phyloP scores from a whole-genome alignment of 2,888 invertebrate genomes.

The Petrolisthes manimaculis region DNA sequence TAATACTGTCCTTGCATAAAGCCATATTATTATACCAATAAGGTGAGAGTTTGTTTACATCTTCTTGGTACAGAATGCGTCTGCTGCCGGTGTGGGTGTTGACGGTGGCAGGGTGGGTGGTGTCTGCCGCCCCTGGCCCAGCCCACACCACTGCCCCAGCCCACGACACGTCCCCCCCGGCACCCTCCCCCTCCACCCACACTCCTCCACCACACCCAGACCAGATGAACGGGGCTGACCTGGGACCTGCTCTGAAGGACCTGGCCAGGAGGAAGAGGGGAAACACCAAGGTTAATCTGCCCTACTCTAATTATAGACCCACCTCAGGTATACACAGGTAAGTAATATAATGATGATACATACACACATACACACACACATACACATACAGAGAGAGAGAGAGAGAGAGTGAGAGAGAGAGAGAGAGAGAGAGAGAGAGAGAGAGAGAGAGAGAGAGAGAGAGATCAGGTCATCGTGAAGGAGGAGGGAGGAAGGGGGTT shows the following conservation, averaged over 20 bases:
- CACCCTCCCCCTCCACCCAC: background rate
- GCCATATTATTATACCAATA: background rate
- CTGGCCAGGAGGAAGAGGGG: conserved; percentile 30
- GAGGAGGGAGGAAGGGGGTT: background rate
- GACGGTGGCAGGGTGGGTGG: conserved; percentile 34
- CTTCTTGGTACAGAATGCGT: background rate
- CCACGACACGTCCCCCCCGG: background rate
- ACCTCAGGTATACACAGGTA: conserved; percentile 21
- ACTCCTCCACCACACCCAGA: background rate
- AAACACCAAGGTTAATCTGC: conserved; percentile 11
- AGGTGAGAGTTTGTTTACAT: background rate
- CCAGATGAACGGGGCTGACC: background rate
- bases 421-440: too few relatives aligned
- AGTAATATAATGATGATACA: background rate
- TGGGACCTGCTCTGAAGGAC: conserved; percentile 25
- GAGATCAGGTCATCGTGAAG: background rate
- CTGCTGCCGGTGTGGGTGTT: conserved; percentile 11
- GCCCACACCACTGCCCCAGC: background rate
- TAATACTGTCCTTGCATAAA: background rate
- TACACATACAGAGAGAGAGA: too few relatives aligned
- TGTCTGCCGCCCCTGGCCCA: conserved; percentile 9
- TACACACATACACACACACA: too few relatives aligned
- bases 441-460: background rate
- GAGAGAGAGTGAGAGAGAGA: too few relatives aligned
- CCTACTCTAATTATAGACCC: conserved; percentile 36